These are phyloP conservation scores for Crambe crambe DNA, from an alignment of 37 sponge, comb jelly and placozoan species.

Conservation along the genomic window DNA sequence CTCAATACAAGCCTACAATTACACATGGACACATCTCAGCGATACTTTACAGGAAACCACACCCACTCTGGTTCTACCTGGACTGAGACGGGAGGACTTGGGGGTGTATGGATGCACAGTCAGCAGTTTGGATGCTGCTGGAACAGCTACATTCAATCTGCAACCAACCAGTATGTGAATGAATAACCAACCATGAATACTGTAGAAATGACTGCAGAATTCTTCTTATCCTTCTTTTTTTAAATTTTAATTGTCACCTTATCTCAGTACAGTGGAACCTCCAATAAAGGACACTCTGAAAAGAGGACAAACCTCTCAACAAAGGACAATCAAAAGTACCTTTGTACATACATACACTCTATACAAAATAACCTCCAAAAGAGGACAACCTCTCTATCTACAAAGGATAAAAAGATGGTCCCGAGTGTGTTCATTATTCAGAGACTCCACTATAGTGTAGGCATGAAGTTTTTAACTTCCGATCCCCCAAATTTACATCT, in stretches of 20 bases:
- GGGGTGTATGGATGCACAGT: neutral
- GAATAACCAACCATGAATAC: neutral
- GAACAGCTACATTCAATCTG: neutral
- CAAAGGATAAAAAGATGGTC: too few species aligned
- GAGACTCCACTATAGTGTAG: too few species aligned
- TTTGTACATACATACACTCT: too few species aligned
- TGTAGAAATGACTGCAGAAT: neutral
- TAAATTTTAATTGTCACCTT: neutral
- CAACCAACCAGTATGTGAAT: neutral
- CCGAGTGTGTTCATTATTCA: too few species aligned
- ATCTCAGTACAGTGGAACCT: too few species aligned
- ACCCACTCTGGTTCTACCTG: neutral
- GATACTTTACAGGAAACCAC: neutral
- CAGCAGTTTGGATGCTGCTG: neutral
- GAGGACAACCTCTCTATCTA: too few species aligned
- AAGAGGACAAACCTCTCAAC: too few species aligned
- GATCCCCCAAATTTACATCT: too few species aligned
- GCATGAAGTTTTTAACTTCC: too few species aligned
- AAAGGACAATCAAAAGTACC: too few species aligned
- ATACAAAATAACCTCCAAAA: too few species aligned
- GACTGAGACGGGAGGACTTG: neutral
- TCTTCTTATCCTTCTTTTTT: neutral
- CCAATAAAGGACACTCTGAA: too few species aligned
- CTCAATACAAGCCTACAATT: neutral
- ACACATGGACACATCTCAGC: neutral